phyloP scores from a whole-genome alignment of 2,113 vertebrate species.

The Platichthys stellatus region DNA sequence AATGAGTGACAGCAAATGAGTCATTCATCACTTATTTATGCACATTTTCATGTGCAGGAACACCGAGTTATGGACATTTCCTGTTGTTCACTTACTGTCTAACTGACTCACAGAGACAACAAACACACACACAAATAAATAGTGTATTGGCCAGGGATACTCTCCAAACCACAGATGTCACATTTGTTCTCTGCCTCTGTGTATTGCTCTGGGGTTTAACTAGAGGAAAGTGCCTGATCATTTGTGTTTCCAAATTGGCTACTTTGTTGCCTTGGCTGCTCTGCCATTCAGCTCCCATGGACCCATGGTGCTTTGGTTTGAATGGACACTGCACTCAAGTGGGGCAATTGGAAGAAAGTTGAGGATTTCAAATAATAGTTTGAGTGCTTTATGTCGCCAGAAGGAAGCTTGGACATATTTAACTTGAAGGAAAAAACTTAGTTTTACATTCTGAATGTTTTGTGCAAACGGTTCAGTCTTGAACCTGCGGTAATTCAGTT shows the following conservation, averaged over 20 bases:
- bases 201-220: slow-evolving; percentile 67
- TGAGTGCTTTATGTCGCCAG: neutral
- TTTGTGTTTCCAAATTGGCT: slow-evolving; percentile 75
- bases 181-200: slow-evolving; percentile 57
- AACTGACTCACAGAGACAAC: slow-evolving; percentile 39
- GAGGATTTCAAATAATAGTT: slow-evolving; percentile 35
- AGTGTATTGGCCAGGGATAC: slow-evolving; percentile 58
- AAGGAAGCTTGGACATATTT: neutral
- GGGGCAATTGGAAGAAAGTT: slow-evolving; percentile 36
- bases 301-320: slow-evolving; percentile 47
- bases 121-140: slow-evolving; percentile 32
- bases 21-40: slow-evolving; percentile 51
- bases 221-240: slow-evolving; percentile 61
- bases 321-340: slow-evolving; percentile 44
- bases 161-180: slow-evolving; percentile 68
- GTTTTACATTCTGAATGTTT: neutral
- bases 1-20: slow-evolving; percentile 61
- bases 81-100: slow-evolving; percentile 39
- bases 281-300: slow-evolving; percentile 42
- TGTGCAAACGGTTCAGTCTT: neutral
- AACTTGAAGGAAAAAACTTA: too few species aligned
- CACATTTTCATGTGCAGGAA: slow-evolving; percentile 1
- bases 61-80: slow-evolving; percentile 44
- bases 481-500: neutral
- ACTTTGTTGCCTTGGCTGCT: slow-evolving; percentile 50